Evolutionary conservation across 2,113 vertebrate species (phyloP), one percentile per base, ranked within the genome.

Genomic region (Perccottus glenii): DNA sequence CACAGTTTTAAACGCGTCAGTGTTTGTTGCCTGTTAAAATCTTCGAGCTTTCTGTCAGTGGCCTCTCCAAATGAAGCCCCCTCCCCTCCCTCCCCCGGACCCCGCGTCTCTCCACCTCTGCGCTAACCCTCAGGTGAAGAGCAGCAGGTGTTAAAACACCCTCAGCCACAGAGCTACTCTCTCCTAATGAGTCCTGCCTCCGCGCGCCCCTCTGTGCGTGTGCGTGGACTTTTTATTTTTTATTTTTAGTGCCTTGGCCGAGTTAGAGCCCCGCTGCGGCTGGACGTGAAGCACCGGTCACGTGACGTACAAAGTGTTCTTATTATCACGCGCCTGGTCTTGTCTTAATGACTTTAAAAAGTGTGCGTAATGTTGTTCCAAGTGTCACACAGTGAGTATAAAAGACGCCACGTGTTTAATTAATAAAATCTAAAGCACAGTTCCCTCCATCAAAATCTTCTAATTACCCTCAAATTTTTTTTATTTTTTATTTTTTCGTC

Each of bases 141-240:
- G 84, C 85, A 86, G 89, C 91, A 94, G 91, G 93, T 94, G 92
- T 93, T 93, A 91, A 92, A 92, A 88, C 84, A 88, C 84, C 78
- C 83, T 85, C 83, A 83, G 88, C 88, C 84, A 80, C 85, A 72
- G 85, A 85, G 86, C 78, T 78, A 82, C 87, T 88, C 85, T 76
- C 75, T 86, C 77, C 80, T 86, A 85, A 90, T 88, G 87, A 90
- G 82, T 68, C 70, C 81, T 83, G 82, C 87, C 84, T 81, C 87
- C 76, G 73, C 46, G 80, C 84, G 56, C 52, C 81, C 81, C 43
- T 82, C 88, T 36, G 52, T 32, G 32, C 9, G 52, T 33, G 50
- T 55, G 32, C 52, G 56, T 65, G 75, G 72, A 80, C 81, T 55
- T 92, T 27, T 27, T 27, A 27, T 27, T 27, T 27, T 27, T 78